Percentiles rank a stretch among this genome's conserved stretches.
phyloP scores from a whole-genome alignment of 2,113 vertebrate genomes.

The Psittacula cyanocephala region DNA sequence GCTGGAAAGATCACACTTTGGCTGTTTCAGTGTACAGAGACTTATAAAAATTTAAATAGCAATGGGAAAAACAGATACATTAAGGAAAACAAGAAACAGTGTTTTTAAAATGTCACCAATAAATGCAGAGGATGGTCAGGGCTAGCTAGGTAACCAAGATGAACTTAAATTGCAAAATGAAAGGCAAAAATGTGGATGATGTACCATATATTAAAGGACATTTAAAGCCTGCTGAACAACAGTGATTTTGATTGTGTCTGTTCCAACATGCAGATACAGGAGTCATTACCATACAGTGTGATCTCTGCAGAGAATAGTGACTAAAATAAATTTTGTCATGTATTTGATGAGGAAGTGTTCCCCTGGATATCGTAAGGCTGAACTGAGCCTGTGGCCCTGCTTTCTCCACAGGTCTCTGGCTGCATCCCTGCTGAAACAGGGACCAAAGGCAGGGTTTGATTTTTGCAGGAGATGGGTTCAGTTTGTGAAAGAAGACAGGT shows the following conservation, averaged over 20 bases:
- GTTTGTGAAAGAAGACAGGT: background rate
- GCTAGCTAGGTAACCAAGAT: background rate
- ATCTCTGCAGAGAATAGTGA: background rate
- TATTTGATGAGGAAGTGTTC: background rate
- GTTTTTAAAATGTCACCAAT: background rate
- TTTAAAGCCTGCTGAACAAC: slow-evolving; percentile 17
- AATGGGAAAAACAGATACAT: slow-evolving; percentile 37
- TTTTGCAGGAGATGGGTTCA: background rate
- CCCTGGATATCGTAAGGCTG: background rate
- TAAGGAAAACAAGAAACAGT: background rate
- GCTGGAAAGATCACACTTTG: background rate
- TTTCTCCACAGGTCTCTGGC: background rate
- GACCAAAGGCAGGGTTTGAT: background rate
- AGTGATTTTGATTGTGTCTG: slow-evolving; percentile 1
- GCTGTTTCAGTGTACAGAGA: background rate
- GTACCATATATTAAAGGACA: slow-evolving; percentile 23
- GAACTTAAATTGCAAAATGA: slow-evolving; percentile 23
- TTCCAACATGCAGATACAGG: background rate
- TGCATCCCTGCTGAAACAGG: background rate
- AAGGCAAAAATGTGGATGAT: slow-evolving; percentile 28
- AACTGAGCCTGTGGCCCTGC: background rate
- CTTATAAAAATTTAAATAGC: slow-evolving; percentile 40
- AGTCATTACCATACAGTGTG: background rate
- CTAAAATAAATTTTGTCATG: background rate
- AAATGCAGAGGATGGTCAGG: background rate